Evolutionary conservation across 1,140 invertebrate genomes (phyloP).

Genomic region (Aphidius gifuensis): DNA sequence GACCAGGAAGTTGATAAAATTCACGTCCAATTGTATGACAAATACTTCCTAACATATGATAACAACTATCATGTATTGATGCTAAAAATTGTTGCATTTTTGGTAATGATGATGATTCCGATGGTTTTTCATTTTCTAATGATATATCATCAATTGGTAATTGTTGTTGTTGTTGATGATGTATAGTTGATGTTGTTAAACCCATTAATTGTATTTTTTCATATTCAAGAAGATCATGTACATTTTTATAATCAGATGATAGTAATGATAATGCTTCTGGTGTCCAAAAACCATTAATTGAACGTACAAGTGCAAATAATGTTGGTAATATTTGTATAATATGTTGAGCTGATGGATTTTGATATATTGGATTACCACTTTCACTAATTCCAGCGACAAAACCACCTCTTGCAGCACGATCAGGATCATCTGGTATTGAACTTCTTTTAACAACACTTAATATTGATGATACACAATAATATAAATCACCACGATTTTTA

Average conservation of each 20-base stretch:
- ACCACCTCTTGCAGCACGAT: conserved; percentile 74
- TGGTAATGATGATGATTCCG: conserved; percentile 58
- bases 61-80: conserved; percentile 68
- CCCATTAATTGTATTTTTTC: conserved; percentile 70
- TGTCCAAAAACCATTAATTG: conserved; percentile 77
- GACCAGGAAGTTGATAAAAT: conserved; percentile 70
- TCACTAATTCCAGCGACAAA: conserved; percentile 75
- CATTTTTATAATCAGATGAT: conserved; percentile 63
- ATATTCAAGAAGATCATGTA: conserved; percentile 67
- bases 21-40: conserved; percentile 78
- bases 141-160: conserved; percentile 42
- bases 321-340: conserved; percentile 75
- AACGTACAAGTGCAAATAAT: conserved; percentile 69
- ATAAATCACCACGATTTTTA: conserved; percentile 61
- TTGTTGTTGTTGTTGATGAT: conserved; percentile 50
- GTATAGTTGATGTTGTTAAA: conserved; percentile 49
- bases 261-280: conserved; percentile 59
- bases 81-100: conserved; percentile 80
- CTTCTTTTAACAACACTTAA: conserved; percentile 82
- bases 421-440: conserved; percentile 76
- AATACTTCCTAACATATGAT: conserved; percentile 72
- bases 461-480: conserved; percentile 71
- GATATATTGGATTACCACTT: conserved; percentile 72
- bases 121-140: conserved; percentile 30
- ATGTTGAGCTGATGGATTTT: conserved; percentile 81